Base-by-base conservation (phyloP, 2,797 vertebrate genomes). In the Spondyliosoma cantharus region DNA sequence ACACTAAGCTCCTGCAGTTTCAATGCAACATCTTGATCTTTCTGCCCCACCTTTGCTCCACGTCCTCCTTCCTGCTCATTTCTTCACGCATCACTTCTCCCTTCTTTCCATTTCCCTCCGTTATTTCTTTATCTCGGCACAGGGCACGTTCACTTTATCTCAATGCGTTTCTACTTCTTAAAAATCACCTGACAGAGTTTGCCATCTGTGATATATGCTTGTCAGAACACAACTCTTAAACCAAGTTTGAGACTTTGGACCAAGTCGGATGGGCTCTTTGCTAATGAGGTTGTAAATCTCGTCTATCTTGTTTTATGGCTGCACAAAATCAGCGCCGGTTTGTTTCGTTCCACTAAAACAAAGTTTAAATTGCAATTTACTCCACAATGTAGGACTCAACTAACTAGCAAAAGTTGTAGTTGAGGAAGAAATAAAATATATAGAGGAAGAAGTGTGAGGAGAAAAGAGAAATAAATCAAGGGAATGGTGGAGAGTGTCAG, bases 1-100 rank as follows among this genome's bases (percentile, higher is more conserved):
- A 90, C 87, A 89, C 84, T 66, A 63, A 90, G 78, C 88, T 90
- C 83, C 83, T 5, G 57, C 68, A 64, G 86, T 74, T 89, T 81
- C 60, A 78, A 7, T 73, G 73, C 65, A 20, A 75, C 77, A 60
- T 82, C 32, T 84, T 81, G 82, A 90, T 89, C 84, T 86, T 75
- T 74, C 67, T n/a, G 53, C 67, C 60, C 78, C 79, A 84, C 88
- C 87, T 86, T 89, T 83, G 63, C 84, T 77, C 67, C 57, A 15
- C 6, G 29, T 72, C 69, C 32, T 79, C 59, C 17, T 80, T 74
- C 67, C 78, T 74, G 48, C 61, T 80, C 32, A 65, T 74, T 63
- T 80, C 71, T 78, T 80, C 74, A 89, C 84, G 76, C 75, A 76
- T 83, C 81, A 54, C 65, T 65, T 84, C 52, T 74, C 74, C 62